Percentiles rank a stretch among this genome's conserved stretches.
These are phyloP conservation scores for Thymelicus acteon DNA, from an alignment of 2,888 invertebrate species.

Conservation along the genomic window DNA sequence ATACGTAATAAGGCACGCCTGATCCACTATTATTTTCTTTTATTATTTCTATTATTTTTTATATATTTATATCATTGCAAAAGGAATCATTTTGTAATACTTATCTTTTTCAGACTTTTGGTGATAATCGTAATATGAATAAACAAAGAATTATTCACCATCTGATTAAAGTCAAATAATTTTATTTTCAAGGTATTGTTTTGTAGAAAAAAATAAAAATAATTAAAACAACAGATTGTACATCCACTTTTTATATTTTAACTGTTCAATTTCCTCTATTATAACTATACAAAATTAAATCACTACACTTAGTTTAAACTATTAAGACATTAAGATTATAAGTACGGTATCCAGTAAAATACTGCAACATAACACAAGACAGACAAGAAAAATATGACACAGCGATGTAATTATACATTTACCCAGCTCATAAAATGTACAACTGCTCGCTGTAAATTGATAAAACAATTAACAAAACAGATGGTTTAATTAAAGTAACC, in stretches of 20 bases:
- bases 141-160: too few relatives aligned
- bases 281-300: slow-evolving; percentile 80
- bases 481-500: slow-evolving; percentile 9
- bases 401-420: slow-evolving; percentile 78
- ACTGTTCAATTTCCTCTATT: slow-evolving; percentile 77
- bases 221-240: slow-evolving; percentile 36
- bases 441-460: slow-evolving; percentile 63
- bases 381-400: slow-evolving; percentile 6
- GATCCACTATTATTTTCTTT: too few relatives aligned
- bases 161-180: too few relatives aligned
- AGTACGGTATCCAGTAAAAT: slow-evolving; percentile 40
- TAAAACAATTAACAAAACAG: slow-evolving; percentile 11
- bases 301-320: slow-evolving; percentile 62
- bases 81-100: too few relatives aligned
- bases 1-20: too few relatives aligned
- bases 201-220: not conserved
- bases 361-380: slow-evolving; percentile 46
- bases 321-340: slow-evolving; percentile 37
- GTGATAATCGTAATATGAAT: too few relatives aligned
- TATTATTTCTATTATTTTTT: too few relatives aligned
- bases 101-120: too few relatives aligned
- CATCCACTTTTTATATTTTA: slow-evolving; percentile 78
- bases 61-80: too few relatives aligned
- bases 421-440: slow-evolving; percentile 81
- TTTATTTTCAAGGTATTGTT: too few relatives aligned